Evolutionary conservation across 2,113 vertebrate species (phyloP), one percentile per base, ranked within the genome.

Genomic region (Felis chaus): DNA sequence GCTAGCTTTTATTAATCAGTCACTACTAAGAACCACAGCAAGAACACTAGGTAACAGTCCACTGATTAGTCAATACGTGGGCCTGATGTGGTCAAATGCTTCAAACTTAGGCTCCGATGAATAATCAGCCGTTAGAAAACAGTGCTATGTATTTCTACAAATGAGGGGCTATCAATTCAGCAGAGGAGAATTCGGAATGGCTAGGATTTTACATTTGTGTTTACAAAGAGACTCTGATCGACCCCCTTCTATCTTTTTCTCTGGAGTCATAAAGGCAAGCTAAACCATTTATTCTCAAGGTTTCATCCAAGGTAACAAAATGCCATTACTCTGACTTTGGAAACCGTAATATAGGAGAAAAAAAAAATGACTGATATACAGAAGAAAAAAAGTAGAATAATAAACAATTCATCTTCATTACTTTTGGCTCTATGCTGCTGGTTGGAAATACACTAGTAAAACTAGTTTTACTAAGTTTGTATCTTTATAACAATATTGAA

Each of bases 401-500:
- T 39, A 53, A 91, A 83, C 50, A 57, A 36, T 66, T 84, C 45
- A 5, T 97, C 80, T 79, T 89, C 76, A 36, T 85, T 87, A 50
- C 74, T 89, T 76, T 93, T 27, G 89, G 78, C 21, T 93, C 65
- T 31, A 21, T 19, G 33, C 33, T 63, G 36, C 21, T 57, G 12
- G 61, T 81, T 33, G 61, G 81, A 92, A 95, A 94, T 96, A 85
- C 18, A 71, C 0, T 36, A 36, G 36, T 36, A 36, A 36, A 36
- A 31, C 57, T 57, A 23, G 19, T 69, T 71, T 96, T 50, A 84
- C 80, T 48, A 86, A 73, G 84, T 95, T 95, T 92, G 10, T 85
- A 86, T 82, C 95, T 97, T 96, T 79, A 68, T 69, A 88, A 86
- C 90, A 79, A 63, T 48, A 86, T 16, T 25, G 61, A 85, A 73